phyloP scores from a whole-genome alignment of 2,113 vertebrate species.

The Romanogobio albipinnatus region DNA sequence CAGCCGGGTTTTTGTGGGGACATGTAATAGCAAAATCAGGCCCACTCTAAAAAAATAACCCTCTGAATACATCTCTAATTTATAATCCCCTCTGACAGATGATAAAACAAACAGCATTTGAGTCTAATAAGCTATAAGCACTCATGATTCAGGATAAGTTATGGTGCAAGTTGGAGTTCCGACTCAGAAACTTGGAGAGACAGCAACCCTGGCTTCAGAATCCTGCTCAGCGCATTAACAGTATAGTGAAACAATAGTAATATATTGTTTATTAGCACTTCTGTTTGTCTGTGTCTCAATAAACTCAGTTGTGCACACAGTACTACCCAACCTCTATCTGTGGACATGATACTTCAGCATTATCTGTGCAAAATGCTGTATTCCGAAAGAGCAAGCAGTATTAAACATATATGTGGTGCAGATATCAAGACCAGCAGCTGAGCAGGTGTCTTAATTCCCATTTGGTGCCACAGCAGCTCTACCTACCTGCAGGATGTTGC shows the following conservation, averaged over 20 bases:
- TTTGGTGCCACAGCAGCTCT: neutral
- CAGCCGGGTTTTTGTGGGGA: neutral
- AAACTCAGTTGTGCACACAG: too few species aligned
- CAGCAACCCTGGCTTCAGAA: too few species aligned
- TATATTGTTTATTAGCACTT: too few species aligned
- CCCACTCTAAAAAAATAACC: neutral
- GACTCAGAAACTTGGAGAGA: too few species aligned
- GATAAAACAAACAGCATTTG: neutral
- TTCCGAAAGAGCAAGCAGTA: too few species aligned
- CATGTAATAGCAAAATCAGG: neutral
- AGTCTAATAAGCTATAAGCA: neutral
- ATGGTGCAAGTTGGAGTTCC: too few species aligned
- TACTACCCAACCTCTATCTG: too few species aligned
- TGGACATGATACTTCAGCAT: too few species aligned
- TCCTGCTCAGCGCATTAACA: too few species aligned
- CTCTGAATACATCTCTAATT: neutral
- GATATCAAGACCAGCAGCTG: neutral
- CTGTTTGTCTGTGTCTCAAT: too few species aligned
- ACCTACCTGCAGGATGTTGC: conserved; percentile 91
- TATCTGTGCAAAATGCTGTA: too few species aligned
- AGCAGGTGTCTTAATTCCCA: neutral
- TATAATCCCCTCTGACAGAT: neutral
- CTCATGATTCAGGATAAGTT: neutral
- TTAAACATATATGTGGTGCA: neutral
- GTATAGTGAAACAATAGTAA: too few species aligned